phyloP scores from a whole-genome alignment of 2,797 vertebrate species.

The Pangasius macronema region DNA sequence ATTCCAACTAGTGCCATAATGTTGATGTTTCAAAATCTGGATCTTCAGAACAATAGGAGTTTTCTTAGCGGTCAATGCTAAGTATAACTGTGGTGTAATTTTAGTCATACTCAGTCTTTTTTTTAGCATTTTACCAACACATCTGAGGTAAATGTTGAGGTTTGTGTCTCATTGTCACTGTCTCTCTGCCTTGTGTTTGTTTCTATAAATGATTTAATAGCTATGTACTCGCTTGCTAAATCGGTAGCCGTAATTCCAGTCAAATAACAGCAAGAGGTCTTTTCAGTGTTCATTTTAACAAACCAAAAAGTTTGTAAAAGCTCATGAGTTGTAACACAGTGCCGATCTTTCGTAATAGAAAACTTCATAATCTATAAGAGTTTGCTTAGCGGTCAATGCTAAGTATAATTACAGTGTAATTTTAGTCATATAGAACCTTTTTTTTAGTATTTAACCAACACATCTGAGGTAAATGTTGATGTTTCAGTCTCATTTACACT shows the following conservation, averaged over 20 bases:
- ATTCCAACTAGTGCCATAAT: background rate
- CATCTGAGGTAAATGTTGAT: background rate
- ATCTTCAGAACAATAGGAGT: background rate
- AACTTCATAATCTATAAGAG: background rate
- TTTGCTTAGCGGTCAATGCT: background rate
- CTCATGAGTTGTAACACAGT: background rate
- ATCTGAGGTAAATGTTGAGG: conserved; percentile 2
- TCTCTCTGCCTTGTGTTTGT: background rate
- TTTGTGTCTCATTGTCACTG: background rate
- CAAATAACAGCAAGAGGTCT: background rate
- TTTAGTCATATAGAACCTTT: background rate
- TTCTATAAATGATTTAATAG: background rate
- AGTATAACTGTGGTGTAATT: background rate
- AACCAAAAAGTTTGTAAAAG: background rate
- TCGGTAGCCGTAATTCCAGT: background rate
- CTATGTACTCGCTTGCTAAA: background rate
- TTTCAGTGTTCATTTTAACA: background rate
- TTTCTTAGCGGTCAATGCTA: conserved; percentile 4
- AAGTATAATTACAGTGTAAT: background rate
- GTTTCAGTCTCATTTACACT: background rate
- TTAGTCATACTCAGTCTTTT: background rate
- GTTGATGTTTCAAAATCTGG: background rate
- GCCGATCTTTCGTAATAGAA: background rate
- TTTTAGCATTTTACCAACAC: background rate
- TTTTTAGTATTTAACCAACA: background rate